Evolutionary conservation across 1,140 invertebrate genomes (phyloP).

Genomic region (Gonatopus flavifemur): DNA sequence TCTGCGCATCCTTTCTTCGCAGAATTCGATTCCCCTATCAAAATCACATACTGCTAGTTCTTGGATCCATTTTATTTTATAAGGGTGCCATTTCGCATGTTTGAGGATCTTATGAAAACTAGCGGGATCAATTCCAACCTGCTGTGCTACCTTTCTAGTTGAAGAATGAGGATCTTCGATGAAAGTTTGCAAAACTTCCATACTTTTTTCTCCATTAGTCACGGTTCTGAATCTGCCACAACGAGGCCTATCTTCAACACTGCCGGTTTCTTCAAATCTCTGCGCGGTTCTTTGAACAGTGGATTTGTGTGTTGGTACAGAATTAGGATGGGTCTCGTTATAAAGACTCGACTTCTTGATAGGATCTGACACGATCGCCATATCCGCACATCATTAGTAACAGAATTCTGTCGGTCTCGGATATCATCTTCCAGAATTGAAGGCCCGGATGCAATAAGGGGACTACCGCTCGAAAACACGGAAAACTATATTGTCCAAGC

Average conservation of each 20-base stretch:
- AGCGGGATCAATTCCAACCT: neutral
- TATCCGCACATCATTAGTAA: neutral
- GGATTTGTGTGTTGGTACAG: neutral
- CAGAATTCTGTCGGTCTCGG: neutral
- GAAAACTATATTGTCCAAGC: too few relatives aligned
- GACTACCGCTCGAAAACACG: too few relatives aligned
- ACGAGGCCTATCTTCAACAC: neutral
- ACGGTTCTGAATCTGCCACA: neutral
- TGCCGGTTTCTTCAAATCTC: neutral
- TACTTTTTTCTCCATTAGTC: too few relatives aligned
- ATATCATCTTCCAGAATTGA: too few relatives aligned
- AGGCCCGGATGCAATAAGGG: too few relatives aligned
- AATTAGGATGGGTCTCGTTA: neutral
- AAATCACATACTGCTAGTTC: neutral
- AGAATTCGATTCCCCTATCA: neutral
- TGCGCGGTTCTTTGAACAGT: neutral
- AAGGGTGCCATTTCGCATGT: neutral
- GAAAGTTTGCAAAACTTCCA: neutral
- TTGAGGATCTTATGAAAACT: too few relatives aligned
- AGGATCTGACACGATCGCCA: neutral
- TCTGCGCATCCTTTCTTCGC: neutral
- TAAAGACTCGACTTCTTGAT: neutral
- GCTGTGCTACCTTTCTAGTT: neutral
- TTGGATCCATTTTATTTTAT: neutral
- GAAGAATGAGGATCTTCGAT: neutral